Base-by-base conservation (phyloP, 2,888 invertebrate genomes). In the Agrotis ipsilon region DNA sequence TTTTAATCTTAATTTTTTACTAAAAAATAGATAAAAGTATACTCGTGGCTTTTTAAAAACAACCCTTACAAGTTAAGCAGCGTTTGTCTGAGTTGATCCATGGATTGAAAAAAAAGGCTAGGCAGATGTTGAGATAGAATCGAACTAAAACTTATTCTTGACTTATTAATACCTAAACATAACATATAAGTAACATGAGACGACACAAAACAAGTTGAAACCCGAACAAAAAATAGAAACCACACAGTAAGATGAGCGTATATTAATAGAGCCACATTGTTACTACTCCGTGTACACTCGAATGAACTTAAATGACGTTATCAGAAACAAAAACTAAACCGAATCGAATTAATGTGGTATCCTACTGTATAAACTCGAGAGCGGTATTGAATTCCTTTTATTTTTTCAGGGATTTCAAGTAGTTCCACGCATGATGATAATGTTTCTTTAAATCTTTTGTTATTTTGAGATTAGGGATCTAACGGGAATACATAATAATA, bases 221-320 rank as follows among this genome's bases (percentile, higher is more conserved):
- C 59, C 13, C 9, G 0, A 51, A 72, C 68, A 80, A 80, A 80
- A 80, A 80, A 61, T 69, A 57, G 52, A 32, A 64, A 67, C 55
- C 58, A 61, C 49, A 57, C 24, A 49, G 60, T 66, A 45, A 71
- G 60, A 78, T 52, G 70, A 71, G 62, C 66, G 45, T 59, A 75
- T 67, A 78, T 78, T 80, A 80, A 81, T 81, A 72, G 75, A 59
- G 39, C 75, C 18, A 69, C 67, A 75, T 78, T 75, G 67, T 72
- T 65, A 32, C 58, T 54, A 27, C 21, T 43, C 21, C 39, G 39
- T 39, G 51, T 68, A 72, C 72, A 69, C 72, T 64, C 2, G 32
- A 32, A 51, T 75, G 62, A 55, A 46, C 51, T 57, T 65, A 65
- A 68, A 72, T 65, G 52, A 66, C 62, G 43, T 55, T 62, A 65